phyloP scores from a whole-genome alignment of 2,888 invertebrate genomes.

The Agriopis marginaria region DNA sequence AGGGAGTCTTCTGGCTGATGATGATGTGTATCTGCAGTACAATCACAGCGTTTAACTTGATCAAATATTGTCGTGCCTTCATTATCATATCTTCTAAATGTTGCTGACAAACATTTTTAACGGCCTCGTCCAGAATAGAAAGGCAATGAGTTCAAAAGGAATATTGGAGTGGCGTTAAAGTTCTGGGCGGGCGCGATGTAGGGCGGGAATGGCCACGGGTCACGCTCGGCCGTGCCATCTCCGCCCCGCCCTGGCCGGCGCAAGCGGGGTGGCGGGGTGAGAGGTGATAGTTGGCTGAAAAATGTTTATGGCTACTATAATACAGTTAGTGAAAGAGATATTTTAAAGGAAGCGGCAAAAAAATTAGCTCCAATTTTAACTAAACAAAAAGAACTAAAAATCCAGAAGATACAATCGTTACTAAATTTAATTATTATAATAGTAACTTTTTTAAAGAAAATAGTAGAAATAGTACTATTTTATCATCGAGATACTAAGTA shows the following conservation, averaged over 20 bases:
- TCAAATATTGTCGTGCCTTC: background rate
- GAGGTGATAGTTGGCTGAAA: conserved; percentile 31
- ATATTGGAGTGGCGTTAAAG: conserved; percentile 38
- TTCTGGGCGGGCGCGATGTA: conserved; percentile 60
- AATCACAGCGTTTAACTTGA: no score
- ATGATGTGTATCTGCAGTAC: no score
- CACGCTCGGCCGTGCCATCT: conserved; percentile 71
- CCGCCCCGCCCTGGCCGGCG: conserved; percentile 68
- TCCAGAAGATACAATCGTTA: no score
- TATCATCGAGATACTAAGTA: no score
- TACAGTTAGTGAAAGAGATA: background rate
- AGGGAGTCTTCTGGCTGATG: no score
- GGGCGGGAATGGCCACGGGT: conserved; percentile 80
- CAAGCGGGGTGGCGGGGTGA: conserved; percentile 36
- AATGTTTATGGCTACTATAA: conserved; percentile 31
- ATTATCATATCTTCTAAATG: background rate
- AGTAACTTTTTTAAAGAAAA: no score
- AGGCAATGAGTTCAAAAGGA: conserved; percentile 28
- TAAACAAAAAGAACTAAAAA: no score
- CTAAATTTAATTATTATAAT: no score
- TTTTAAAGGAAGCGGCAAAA: no score
- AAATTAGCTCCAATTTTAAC: no score
- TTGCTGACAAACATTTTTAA: background rate
- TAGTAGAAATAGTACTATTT: no score
- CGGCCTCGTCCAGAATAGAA: background rate